These are phyloP conservation scores for Corynorhinus townsendii DNA, from an alignment of 2,113 vertebrate species.

Conservation along the genomic window DNA sequence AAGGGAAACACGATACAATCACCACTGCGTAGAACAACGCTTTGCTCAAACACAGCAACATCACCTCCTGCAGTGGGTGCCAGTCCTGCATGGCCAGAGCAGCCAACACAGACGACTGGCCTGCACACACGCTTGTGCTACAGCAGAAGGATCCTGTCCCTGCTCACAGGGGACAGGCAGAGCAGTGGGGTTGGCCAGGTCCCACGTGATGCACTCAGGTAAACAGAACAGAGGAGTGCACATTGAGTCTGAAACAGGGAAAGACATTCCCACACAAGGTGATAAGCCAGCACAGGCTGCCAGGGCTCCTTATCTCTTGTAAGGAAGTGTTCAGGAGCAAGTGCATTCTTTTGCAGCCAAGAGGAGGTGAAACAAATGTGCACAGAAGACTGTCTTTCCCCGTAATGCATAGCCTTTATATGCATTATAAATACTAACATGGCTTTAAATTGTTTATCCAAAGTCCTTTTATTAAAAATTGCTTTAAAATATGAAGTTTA, in stretches of 20 bases:
- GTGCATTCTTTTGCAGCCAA: not conserved
- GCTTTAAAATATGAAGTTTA: not conserved
- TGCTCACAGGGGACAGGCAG: not conserved
- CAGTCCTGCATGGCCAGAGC: no score
- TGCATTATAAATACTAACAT: not conserved
- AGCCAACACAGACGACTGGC: not conserved
- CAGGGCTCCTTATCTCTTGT: not conserved
- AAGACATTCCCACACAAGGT: not conserved
- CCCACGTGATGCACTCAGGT: not conserved
- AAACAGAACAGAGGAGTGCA: not conserved
- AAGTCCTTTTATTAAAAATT: not conserved
- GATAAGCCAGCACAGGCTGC: not conserved
- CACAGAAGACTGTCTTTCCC: not conserved
- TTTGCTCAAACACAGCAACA: not conserved
- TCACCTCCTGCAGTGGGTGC: not conserved
- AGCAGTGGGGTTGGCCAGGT: not conserved
- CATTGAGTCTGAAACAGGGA: not conserved
- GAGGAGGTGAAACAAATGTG: not conserved
- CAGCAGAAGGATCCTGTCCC: not conserved
- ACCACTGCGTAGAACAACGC: not conserved
- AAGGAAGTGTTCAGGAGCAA: not conserved
- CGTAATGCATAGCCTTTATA: not conserved
- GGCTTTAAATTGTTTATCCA: not conserved
- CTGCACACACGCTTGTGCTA: no score
- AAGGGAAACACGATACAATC: not conserved